phyloP scores from a whole-genome alignment of 2,888 invertebrate species.

The Crocallis elinguaria region DNA sequence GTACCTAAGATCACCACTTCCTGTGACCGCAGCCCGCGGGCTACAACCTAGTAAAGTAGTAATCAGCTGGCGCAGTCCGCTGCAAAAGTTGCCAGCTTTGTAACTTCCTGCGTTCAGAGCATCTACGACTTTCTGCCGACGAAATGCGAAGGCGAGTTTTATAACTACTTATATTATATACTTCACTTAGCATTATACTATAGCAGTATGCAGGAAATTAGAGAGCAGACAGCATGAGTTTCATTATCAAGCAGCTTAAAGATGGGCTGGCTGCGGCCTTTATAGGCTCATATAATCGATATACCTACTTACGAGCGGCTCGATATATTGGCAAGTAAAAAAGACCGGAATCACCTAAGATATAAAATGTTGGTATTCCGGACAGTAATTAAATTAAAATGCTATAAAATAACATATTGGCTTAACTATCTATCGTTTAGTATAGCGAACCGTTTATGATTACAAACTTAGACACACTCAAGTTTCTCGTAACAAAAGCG shows the following conservation, averaged over 20 bases:
- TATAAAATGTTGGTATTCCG: conserved; percentile 27
- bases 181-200: conserved; percentile 65
- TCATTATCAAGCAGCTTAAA: conserved; percentile 72
- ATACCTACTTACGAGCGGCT: conserved; percentile 21
- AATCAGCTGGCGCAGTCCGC: conserved; percentile 32
- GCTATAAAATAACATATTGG: conserved; percentile 22
- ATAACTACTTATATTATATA: conserved; percentile 59
- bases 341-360: conserved; percentile 29
- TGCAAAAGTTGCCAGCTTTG: conserved; percentile 54
- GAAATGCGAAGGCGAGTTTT: conserved; percentile 49
- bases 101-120: conserved; percentile 65
- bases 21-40: conserved; percentile 33
- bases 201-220: conserved; percentile 78
- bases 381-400: conserved; percentile 31
- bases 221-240: conserved; percentile 71
- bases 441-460: background rate
- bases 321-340: conserved; percentile 49
- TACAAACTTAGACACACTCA: conserved; percentile 24
- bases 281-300: conserved; percentile 23
- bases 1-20: conserved; percentile 21
- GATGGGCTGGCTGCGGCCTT: conserved; percentile 55
- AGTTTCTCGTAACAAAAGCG: conserved; percentile 56
- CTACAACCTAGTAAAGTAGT: conserved; percentile 20
- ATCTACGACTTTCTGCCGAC: conserved; percentile 46
- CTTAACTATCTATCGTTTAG: conserved; percentile 10